Evolutionary conservation across 2,888 invertebrate genomes (phyloP), one percentile per base, ranked within the genome.

Genomic region (Apantesis nais): DNA sequence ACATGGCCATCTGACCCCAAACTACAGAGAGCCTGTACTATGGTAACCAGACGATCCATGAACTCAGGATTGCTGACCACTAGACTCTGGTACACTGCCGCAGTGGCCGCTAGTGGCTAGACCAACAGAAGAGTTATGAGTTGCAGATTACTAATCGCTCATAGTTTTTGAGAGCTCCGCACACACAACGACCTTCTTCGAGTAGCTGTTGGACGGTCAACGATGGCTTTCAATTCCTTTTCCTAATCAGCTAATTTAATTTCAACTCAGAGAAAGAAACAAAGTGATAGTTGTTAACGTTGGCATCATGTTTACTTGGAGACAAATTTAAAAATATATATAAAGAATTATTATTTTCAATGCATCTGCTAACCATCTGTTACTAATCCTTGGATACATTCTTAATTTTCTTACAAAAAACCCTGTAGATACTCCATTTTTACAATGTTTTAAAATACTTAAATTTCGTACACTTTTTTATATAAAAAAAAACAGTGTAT

Each of bases 331-430:
- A 77, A 78, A 80, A 77, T 77, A 72, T 73, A 74, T 34, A 75
- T 77, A 77, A 71, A 34, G 34, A 74, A 77, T 31, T 64, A 78
- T 73, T 77, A 67, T 75, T 73, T 73, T 66, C 62, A 34, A 22
- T 64, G 16, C 81, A 81, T 79, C 72, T 81, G 81, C 9, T 22
- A 52, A 48, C 60, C 81, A 81, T 68, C 68, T 81, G 80, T 62
- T 37, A 14, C 5, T 5, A 1, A 29, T 55, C 4, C 14, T 52
- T 9, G n/a, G 3, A 12, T 11, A 12, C n/a, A 80, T 80, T 80
- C 77, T 78, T 75, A 29, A 72, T 52, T 52, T 52, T n/a, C 9
- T n/a, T n/a, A 9, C 5, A 44, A 16, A 12, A 34, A 34, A 34
- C 5, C 4, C 5, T 44, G 16, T 5, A 19, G 19, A 19, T 44